Evolutionary conservation across 2,797 vertebrate species (phyloP), one percentile per base, ranked within the genome.

Genomic region (Amphiprion clarkii): DNA sequence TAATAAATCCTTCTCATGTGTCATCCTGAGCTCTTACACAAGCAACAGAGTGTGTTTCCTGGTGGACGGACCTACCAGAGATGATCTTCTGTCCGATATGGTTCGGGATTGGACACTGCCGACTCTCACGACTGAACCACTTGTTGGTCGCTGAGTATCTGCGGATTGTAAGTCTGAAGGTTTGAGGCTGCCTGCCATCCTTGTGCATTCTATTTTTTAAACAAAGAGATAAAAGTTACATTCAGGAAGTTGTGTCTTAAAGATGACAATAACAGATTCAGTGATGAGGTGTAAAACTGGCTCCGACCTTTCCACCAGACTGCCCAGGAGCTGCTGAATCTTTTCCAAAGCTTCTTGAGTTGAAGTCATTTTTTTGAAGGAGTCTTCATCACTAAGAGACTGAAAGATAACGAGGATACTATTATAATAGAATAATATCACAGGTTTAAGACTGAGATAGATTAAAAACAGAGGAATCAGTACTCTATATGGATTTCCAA

Each of bases 351-450:
- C 96, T 8, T 97, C 96, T 1, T 72, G 89, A 76, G 94, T 90
- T 0, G 95, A 95, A 23, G 95, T 96, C 29, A 97, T 97, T 76
- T 96, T 97, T 88, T 94, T 96, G 88, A 98, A 97, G 59, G 97
- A 97, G 83, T 99, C 97, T 94, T 99, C 97, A 79, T 98, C 96
- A 74, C 98, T 99, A 65, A 98, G 94, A 70, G 97, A 98, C 97
- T 99, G 77, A 86, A 82, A 88, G 58, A 74, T 16, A 21, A 40
- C 67, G 1, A 42, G 2, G 27, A 71, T 1, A 31, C 5, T 13
- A 23, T 23, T 23, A 23, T 23, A 44, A 46, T 36, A 40, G 13
- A 10, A 39, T 12, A 6, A 36, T 36, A 36, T 36, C 33, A 31
- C 31, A 31, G 31, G 31, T 4, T 31, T 31, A 31, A 6, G 6